Evolutionary conservation across 2,113 vertebrate genomes (phyloP), one percentile per base, ranked within the genome.

Genomic region (Mormyrus lacerda): DNA sequence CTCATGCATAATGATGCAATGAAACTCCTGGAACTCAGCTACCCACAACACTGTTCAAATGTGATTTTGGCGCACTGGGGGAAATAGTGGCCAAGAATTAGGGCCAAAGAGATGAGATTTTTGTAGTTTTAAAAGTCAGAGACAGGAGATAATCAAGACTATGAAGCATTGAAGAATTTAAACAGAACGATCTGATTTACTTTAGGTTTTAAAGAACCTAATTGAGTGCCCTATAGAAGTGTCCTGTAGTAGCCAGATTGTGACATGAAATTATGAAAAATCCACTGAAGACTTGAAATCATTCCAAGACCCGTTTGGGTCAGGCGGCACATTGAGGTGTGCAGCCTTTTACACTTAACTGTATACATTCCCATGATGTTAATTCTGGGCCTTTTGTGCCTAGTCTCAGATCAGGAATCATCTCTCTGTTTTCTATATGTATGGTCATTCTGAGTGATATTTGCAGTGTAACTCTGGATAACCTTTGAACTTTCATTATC

Each of bases 271-370:
- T 69, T 31, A 69, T 69, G 61, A 69, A 69, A n/a, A 39, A 55
- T 27, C 73, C 17, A 15, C 39, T 42, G 31, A 53, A 87, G 4
- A 87, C 85, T 87, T 87, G 24, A 87, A 84, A 90, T 87, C 85
- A 90, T 90, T 90, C 89, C 89, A 90, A 69, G 89, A 50, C 9
- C 89, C 3, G 27, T n/a, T 79, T 87, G 39, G 85, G 17, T 87
- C 48, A 55, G 58, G 27, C 0, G 27, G 58, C 58, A 53, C 84
- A 87, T 44, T 45, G 8, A 42, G 8, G 58, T 35, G 44, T 47
- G 82, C 61, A n/a, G 27, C 61, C n/a, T 27, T 24, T 65, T 53
- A 88, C 61, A 88, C 44, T 65, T 35, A 89, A 8, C 83, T 89
- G 55, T 65, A 86, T 86, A 85, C 83, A 89, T 89, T 86, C 76